phyloP scores from a whole-genome alignment of 2,797 vertebrate species.

The Sternarchorhynchus goeldii region DNA sequence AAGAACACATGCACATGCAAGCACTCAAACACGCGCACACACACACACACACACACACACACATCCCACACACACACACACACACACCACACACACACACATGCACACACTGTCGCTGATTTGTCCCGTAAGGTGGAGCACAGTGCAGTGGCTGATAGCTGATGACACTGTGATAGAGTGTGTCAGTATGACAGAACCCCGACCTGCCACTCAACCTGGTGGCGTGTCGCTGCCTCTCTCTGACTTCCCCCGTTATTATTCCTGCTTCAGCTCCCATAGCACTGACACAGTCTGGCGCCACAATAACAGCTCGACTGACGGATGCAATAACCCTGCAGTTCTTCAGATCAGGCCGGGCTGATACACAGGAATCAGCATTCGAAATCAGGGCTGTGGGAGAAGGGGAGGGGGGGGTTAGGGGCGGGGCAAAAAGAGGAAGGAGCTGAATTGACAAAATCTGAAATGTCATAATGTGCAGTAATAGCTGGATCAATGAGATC shows the following conservation, averaged over 20 bases:
- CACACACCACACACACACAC: neutral
- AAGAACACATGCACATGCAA: no score
- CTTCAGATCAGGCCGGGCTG: conserved; percentile 72
- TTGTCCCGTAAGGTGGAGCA: neutral
- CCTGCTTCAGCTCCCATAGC: conserved; percentile 21
- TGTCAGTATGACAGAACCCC: conserved; percentile 40
- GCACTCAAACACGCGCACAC: no score
- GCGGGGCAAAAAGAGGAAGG: conserved; percentile 48
- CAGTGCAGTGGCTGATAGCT: conserved; percentile 37
- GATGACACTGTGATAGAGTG: conserved; percentile 49
- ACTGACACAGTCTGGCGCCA: conserved; percentile 41
- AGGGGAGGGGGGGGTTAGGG: neutral
- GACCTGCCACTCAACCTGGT: conserved; percentile 48
- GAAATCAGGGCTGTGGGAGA: conserved; percentile 65
- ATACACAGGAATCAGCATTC: conserved; percentile 75
- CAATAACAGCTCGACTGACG: conserved; percentile 69
- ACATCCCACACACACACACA: no score
- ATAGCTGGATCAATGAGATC: conserved; percentile 72
- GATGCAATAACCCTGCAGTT: conserved; percentile 64
- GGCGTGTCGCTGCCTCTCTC: conserved; percentile 21
- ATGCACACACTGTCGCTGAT: neutral
- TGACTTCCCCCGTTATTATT: conserved; percentile 51
- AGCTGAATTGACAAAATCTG: conserved; percentile 75
- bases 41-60: no score
- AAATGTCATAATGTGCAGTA: conserved; percentile 74